Evolutionary conservation across 2,113 vertebrate genomes (phyloP).

Genomic region (Ophthalmolycus amberensis): DNA sequence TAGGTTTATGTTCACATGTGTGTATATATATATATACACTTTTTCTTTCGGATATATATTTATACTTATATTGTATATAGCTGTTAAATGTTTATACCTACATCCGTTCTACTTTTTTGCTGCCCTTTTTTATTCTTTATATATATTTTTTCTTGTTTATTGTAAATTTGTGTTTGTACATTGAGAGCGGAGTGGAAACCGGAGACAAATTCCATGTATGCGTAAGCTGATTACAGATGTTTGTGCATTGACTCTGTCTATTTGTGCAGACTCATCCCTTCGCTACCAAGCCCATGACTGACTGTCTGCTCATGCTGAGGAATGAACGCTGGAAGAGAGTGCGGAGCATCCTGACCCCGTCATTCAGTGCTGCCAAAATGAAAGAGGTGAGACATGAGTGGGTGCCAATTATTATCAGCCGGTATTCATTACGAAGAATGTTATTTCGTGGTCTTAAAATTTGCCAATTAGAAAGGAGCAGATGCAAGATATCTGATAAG

Average conservation of each 20-base stretch:
- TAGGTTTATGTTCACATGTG: too few relatives aligned
- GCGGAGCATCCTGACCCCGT: slow-evolving; percentile 88
- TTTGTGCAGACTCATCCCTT: slow-evolving; percentile 49
- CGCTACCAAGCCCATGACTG: slow-evolving; percentile 86
- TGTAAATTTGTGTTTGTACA: too few relatives aligned
- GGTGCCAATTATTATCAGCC: not conserved
- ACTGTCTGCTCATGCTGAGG: slow-evolving; percentile 90
- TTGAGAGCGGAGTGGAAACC: too few relatives aligned
- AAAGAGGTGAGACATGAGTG: slow-evolving; percentile 86
- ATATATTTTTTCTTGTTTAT: too few relatives aligned
- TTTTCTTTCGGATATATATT: too few relatives aligned
- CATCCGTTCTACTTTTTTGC: too few relatives aligned
- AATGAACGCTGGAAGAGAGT: slow-evolving; percentile 92
- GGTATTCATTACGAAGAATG: not conserved
- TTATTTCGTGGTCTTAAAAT: not conserved
- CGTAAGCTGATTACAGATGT: not conserved
- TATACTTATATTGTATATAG: too few relatives aligned
- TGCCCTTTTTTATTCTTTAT: too few relatives aligned
- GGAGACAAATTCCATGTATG: too few relatives aligned
- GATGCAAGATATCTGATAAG: not conserved
- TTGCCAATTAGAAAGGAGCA: not conserved
- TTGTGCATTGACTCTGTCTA: not conserved
- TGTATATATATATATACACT: too few relatives aligned
- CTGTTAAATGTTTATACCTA: too few relatives aligned
- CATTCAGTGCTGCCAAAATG: slow-evolving; percentile 89